Base-by-base conservation (phyloP, 1,140 invertebrate genomes). In the Ladona fulva region DNA sequence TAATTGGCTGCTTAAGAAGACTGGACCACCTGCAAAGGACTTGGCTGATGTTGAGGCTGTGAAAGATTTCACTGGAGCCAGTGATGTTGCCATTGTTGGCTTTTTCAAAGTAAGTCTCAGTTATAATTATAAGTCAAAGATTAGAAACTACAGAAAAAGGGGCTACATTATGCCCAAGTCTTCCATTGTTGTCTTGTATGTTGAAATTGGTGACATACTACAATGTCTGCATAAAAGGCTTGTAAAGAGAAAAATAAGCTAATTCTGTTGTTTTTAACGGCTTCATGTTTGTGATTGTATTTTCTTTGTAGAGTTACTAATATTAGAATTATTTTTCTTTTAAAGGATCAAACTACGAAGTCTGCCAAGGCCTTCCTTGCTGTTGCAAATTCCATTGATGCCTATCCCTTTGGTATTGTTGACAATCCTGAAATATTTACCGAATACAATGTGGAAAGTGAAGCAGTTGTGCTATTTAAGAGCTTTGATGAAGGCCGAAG, bases 1-100 rank as follows among this genome's bases (percentile, higher is more conserved):
- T 77, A 88, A 87, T 79, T 99, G 98, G 98, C 84, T 99, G 75
- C 89, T 91, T 83, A 99, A 99, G 89, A 99, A 99, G 89, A 97
- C 95, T 85, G 97, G 97, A 73, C 96, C 97, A 77, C 89, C 92
- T 79, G 95, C 95, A 19, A 91, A 92, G 82, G 89, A 91, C 76
- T 85, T 99, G 24, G 85, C 87, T 25, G 89, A 91, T 73, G 91
- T 92, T 29, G 95, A 96, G 80, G 94, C 95, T 80, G 90, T 92
- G 42, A 96, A 97, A 83, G 88, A 90, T 75, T 93, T 99, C 82
- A 91, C 94, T 78, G 93, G 94, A 25, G 90, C 88, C 14, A 89
- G 92, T 81, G 90, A 94, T 79, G 92, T 95, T 79, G 91, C 92
- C 77, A 90, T 97, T 83, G 87, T 99, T 85, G 98, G 97, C 85